These are phyloP conservation scores for Drosophila subsilvestris DNA, from an alignment of 2,888 invertebrate genomes.

Conservation along the genomic window DNA sequence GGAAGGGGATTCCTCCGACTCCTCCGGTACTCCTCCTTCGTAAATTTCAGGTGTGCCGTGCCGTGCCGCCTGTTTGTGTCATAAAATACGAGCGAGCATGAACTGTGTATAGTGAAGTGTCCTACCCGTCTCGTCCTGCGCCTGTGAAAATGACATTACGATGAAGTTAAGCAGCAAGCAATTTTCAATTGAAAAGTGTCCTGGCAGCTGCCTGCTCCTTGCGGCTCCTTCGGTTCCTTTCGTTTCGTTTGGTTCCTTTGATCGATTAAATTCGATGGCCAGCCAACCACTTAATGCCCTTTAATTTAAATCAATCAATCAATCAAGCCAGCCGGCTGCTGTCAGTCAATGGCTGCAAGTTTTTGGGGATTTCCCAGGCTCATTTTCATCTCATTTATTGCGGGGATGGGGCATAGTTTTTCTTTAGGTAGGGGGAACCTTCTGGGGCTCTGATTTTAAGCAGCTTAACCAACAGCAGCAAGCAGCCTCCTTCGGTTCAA, in stretches of 20 bases:
- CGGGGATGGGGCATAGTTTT: conserved; percentile 14
- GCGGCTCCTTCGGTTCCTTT: not conserved
- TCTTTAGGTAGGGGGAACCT: conserved; percentile 13
- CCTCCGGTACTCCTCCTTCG: conserved; percentile 11
- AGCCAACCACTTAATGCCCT: conserved; percentile 68
- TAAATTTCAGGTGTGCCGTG: conserved; percentile 43
- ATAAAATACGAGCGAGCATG: conserved; percentile 70
- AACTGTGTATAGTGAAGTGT: conserved; percentile 61
- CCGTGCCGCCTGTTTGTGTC: conserved; percentile 73
- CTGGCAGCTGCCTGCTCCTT: conserved; percentile 3
- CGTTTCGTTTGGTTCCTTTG: conserved; percentile 33
- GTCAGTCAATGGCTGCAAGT: conserved; percentile 33
- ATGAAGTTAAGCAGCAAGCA: conserved; percentile 73
- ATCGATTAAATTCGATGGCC: conserved; percentile 72
- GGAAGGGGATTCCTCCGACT: not conserved
- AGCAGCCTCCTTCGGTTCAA: conserved; percentile 24
- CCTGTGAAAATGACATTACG: conserved; percentile 73
- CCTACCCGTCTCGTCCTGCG: conserved; percentile 26
- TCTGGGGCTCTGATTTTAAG: conserved; percentile 56
- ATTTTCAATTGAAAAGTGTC: conserved; percentile 67
- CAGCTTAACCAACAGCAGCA: conserved; percentile 53
- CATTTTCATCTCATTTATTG: conserved; percentile 58
- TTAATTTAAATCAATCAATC: conserved; percentile 80
- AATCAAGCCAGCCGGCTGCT: conserved; percentile 61
- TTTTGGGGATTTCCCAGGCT: not conserved